Percentiles rank a stretch among this genome's conserved stretches.
These are phyloP conservation scores for Bombus impatiens DNA, from an alignment of 1,140 invertebrate genomes.

Conservation along the genomic window DNA sequence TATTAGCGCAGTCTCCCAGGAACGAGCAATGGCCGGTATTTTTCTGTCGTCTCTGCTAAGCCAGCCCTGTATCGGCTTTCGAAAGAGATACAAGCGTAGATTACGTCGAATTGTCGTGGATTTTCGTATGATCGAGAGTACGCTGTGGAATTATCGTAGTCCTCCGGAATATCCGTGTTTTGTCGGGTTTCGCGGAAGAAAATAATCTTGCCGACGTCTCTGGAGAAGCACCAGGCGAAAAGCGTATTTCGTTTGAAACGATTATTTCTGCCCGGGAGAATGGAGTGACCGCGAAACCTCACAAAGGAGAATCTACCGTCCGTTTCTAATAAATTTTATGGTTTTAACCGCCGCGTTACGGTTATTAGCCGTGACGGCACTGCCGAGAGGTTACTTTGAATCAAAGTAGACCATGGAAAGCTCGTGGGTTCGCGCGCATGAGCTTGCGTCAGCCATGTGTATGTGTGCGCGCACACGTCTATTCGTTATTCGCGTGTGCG, in stretches of 20 bases:
- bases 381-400: neutral
- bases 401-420: conserved; percentile 15
- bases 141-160: neutral
- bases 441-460: neutral
- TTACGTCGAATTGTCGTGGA: conserved; percentile 23
- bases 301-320: neutral
- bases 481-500: too few relatives aligned
- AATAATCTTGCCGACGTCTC: neutral
- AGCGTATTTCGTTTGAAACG: neutral
- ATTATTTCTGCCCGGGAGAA: conserved; percentile 6
- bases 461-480: neutral
- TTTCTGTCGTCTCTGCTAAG: conserved; percentile 25
- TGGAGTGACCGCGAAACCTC: too few relatives aligned
- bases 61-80: conserved; percentile 20
- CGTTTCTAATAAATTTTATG: conserved; percentile 10
- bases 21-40: conserved; percentile 4
- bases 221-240: neutral
- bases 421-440: neutral
- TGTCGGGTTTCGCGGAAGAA: neutral
- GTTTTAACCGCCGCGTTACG: neutral
- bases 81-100: conserved; percentile 19
- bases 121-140: conserved; percentile 1
- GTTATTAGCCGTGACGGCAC: neutral
- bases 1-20: conserved; percentile 32
- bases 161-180: neutral